Evolutionary conservation across 2,113 vertebrate genomes (phyloP).

Genomic region (Gallinago paraguaiae): DNA sequence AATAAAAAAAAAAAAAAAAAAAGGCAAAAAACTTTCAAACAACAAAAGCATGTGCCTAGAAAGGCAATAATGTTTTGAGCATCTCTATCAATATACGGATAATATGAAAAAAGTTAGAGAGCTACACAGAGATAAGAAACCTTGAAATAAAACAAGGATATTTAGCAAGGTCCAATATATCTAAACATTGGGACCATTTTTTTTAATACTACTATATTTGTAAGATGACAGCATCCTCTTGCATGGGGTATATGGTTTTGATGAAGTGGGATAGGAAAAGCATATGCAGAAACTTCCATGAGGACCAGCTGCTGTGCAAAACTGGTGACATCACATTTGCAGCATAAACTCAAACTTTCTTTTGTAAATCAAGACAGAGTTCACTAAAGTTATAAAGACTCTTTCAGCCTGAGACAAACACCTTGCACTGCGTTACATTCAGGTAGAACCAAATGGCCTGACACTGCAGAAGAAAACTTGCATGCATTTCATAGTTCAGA

Average conservation of each 20-base stretch:
- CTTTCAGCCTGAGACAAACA: neutral
- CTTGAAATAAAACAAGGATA: neutral
- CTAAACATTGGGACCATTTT: accelerated
- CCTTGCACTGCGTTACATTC: neutral
- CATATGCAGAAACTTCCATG: neutral
- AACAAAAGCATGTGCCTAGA: neutral
- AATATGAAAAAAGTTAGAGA: neutral
- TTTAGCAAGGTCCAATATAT: neutral
- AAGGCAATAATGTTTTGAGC: neutral
- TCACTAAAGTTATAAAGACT: neutral
- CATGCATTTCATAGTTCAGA: neutral
- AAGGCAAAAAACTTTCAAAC: neutral
- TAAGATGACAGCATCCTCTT: neutral
- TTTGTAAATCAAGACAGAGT: neutral
- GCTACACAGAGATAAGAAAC: neutral
- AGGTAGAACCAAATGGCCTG: neutral
- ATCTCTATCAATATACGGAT: neutral
- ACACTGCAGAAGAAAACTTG: neutral
- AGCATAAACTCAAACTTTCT: neutral
- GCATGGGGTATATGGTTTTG: neutral
- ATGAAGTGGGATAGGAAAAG: neutral
- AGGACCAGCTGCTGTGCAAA: neutral
- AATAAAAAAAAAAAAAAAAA: neutral
- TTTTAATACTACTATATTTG: neutral
- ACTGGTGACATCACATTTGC: accelerated